Percentiles rank a stretch among this genome's conserved stretches.
Evolutionary conservation across 2,113 vertebrate genomes (phyloP).

Genomic region (Tychaedon coryphoeus): DNA sequence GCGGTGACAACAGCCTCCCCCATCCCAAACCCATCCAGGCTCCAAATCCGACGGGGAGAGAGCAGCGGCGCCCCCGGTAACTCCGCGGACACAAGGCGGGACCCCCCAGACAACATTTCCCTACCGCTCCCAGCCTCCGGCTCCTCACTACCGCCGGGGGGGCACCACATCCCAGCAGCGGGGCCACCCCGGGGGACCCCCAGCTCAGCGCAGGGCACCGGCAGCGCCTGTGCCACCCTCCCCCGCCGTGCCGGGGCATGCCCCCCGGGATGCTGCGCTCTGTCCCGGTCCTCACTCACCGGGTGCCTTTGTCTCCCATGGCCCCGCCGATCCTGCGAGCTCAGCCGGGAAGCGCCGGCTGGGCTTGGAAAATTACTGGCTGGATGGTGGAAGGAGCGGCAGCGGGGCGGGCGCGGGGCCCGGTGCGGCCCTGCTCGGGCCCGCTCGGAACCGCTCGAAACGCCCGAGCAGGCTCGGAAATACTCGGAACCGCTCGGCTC

Average conservation of each 20-base stretch:
- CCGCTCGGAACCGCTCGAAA: neutral
- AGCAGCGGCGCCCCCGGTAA: neutral
- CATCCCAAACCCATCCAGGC: neutral
- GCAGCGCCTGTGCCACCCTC: neutral
- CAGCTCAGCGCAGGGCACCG: neutral
- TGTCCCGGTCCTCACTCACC: neutral
- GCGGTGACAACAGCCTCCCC: neutral
- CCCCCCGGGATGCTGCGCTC: neutral
- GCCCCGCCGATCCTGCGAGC: neutral
- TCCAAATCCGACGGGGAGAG: neutral
- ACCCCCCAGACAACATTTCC: neutral
- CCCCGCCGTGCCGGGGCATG: neutral
- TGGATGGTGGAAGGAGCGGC: neutral
- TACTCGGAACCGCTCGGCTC: neutral
- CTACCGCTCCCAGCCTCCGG: neutral
- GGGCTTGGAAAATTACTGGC: slow-evolving; percentile 21
- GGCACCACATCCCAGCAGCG: neutral
- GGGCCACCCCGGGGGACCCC: neutral
- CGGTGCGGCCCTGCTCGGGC: neutral
- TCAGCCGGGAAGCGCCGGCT: neutral
- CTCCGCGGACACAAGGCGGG: neutral
- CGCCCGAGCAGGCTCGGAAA: neutral
- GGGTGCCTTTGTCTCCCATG: slow-evolving; percentile 32
- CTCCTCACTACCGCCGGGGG: neutral
- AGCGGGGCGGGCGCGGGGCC: neutral